Evolutionary conservation across 1,140 invertebrate genomes (phyloP).

Genomic region (Steinernema khuongi): DNA sequence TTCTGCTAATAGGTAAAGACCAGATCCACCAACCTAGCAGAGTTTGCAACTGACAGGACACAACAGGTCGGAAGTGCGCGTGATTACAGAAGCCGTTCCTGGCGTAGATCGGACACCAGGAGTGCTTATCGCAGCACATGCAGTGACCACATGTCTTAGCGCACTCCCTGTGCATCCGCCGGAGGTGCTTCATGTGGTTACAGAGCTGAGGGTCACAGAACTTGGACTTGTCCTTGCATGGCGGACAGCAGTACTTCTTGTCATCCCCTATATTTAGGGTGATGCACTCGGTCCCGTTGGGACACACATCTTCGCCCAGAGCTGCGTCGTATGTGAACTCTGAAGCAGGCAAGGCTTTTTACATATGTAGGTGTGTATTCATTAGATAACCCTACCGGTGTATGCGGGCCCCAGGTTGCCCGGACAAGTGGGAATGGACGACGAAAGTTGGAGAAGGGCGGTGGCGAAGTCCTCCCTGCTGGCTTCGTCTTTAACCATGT

Average conservation of each 20-base stretch:
- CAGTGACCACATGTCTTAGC: not conserved
- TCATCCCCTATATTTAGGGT: not conserved
- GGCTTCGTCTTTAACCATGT: too few relatives aligned
- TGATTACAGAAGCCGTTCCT: not conserved
- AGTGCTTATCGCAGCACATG: not conserved
- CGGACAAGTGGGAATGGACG: too few relatives aligned
- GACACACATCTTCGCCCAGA: not conserved
- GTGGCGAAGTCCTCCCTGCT: too few relatives aligned
- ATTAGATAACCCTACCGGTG: too few relatives aligned
- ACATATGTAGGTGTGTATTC: too few relatives aligned
- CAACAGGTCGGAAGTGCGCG: not conserved
- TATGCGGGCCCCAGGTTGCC: too few relatives aligned
- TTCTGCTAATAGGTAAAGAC: too few relatives aligned
- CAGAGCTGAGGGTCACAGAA: not conserved
- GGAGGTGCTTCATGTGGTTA: not conserved
- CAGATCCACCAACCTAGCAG: too few relatives aligned
- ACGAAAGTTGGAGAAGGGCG: too few relatives aligned
- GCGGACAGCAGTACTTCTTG: not conserved
- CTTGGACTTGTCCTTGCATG: not conserved
- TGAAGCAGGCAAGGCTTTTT: too few relatives aligned
- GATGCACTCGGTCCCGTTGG: not conserved
- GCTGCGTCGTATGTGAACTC: not conserved
- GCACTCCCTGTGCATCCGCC: not conserved
- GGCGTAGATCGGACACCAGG: slow-evolving; percentile 4
- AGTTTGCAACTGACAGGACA: not conserved